Base-by-base conservation (phyloP, 2,888 invertebrate genomes). In the Dioctria linearis region DNA sequence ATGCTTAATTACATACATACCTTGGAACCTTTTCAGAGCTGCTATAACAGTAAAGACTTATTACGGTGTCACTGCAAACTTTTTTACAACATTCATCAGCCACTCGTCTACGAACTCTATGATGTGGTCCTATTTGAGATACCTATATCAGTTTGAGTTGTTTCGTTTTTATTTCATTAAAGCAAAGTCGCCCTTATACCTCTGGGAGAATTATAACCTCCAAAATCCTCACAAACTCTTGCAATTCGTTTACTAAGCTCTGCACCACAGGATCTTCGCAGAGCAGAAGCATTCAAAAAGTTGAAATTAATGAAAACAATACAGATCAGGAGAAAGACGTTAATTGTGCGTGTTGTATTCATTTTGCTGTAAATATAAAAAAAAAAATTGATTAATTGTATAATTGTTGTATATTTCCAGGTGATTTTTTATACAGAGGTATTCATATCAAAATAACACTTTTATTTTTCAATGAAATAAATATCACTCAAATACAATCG, bases 21-120 rank as follows among this genome's bases (percentile, higher is more conserved):
- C 57, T 57, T 57, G 57, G 57, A 11, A 57, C 57, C 2, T 57
- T 57, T 11, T 57, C 57, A 4, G 57, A 57, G 57, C 57, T 57
- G n/a, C 25, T 57, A 11, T 57, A 57, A 49, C 81, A 81, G 43
- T 81, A 81, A 39, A 69, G 78, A 3, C 63, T 71, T 6, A 81
- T 51, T 13, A 65, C 71, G 6, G 43, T 40, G 39, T 81, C 81
- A 9, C 42, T 65, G 57, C 81, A 81, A 42, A 65, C 43, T 4
- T 73, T 78, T 37, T 67, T 78, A 57, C 81, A 81, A 39, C 81
- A 81, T 73, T 81, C 81, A 43, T 81, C 69, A 6, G 73, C 81
- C 4, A 81, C 78, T 5, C 71, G 71, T 13, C 81, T 57, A 5
- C 78, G 78, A 40, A 78, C 69, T 57, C 81, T 61, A 8, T 57